phyloP scores from a whole-genome alignment of 2,888 invertebrate genomes.

The Lagria hirta region DNA sequence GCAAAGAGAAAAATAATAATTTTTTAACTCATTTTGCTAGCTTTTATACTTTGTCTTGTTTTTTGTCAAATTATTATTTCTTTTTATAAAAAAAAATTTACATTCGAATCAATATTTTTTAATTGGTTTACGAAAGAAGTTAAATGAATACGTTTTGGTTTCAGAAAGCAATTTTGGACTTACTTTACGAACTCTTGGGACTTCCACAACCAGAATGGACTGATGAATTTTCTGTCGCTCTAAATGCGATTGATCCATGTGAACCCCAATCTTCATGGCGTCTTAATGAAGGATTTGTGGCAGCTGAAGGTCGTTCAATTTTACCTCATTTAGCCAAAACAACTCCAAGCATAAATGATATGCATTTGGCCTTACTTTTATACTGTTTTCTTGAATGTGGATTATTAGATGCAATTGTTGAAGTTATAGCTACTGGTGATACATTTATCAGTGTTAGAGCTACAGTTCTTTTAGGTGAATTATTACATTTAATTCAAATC shows the following conservation, averaged over 20 bases:
- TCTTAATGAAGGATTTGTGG: slow-evolving; percentile 91
- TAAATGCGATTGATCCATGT: slow-evolving; percentile 86
- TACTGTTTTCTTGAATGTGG: slow-evolving; percentile 87
- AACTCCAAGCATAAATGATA: slow-evolving; percentile 87
- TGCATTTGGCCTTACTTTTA: slow-evolving; percentile 85
- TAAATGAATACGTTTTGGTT: too few species aligned
- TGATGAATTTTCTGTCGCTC: slow-evolving; percentile 85
- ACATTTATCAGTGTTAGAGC: slow-evolving; percentile 88
- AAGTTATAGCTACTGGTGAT: slow-evolving; percentile 88
- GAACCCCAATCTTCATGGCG: slow-evolving; percentile 85
- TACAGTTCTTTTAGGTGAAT: slow-evolving; percentile 83
- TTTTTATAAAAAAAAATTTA: too few species aligned
- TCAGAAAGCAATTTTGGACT: slow-evolving; percentile 90
- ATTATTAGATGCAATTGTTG: slow-evolving; percentile 83
- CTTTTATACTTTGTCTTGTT: too few species aligned
- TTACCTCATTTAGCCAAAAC: slow-evolving; percentile 82
- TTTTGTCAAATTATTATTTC: too few species aligned
- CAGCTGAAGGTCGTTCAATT: slow-evolving; percentile 83
- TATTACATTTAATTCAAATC: slow-evolving; percentile 82
- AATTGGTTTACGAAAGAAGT: too few species aligned
- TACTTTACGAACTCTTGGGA: slow-evolving; percentile 86
- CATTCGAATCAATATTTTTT: background rate
- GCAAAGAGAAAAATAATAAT: too few species aligned
- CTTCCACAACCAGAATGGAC: slow-evolving; percentile 90
- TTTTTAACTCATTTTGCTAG: too few species aligned